Evolutionary conservation across 2,888 invertebrate genomes (phyloP), one percentile per base, ranked within the genome.

Genomic region (Danaus chrysippus): DNA sequence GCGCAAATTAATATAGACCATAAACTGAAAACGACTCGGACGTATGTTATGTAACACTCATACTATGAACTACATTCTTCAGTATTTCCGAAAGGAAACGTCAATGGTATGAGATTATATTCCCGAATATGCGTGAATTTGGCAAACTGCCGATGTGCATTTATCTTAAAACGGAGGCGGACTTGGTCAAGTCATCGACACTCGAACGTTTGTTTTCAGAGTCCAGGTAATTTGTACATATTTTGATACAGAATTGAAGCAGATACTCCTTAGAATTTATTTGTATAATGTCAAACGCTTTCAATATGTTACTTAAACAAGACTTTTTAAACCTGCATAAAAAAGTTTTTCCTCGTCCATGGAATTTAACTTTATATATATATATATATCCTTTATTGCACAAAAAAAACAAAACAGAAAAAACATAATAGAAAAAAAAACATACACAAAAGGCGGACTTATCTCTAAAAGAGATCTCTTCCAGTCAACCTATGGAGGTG

Each of bases 61-160:
- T 54, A 49, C 54, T 54, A 13, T 34, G 46, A 53, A 52, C 11
- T 42, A 56, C 15, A 53, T 60, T 58, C 19, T 42, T 46, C 49
- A 44, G 42, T 42, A 61, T 43, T 54, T 52, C 34, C 54, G 34
- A 54, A 58, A 19, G 63, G 53, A 53, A 60, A 56, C 60, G 54
- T 58, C 55, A 57, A 62, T 64, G 65, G 59, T 66, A 67, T 69
- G 68, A 69, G 72, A 78, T 77, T 74, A 75, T 75, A 73, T 74
- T 76, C 67, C 67, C 69, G 69, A 77, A 71, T 71, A 68, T 71
- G 66, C 65, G 67, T 67, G 58, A 62, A 71, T 72, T 77, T 79
- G 76, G 77, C 77, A 71, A 63, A 59, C 55, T 71, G 77, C 76
- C 78, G 69, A 65, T 56, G 58, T 63, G 61, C 60, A 64, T 42